Base-by-base conservation (phyloP, 2,888 invertebrate species). In the Yponomeuta cagnagella region DNA sequence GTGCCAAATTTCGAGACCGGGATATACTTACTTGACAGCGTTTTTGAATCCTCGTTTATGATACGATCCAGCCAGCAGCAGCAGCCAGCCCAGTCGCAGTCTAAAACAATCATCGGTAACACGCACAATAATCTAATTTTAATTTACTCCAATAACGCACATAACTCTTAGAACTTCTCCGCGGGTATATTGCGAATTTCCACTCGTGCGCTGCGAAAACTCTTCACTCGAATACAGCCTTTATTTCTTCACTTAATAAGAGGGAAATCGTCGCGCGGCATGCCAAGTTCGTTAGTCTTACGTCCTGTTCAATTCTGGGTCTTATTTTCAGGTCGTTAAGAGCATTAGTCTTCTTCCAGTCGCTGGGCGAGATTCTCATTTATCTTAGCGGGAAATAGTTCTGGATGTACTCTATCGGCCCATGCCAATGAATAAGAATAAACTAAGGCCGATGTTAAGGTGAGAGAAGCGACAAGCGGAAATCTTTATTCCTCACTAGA, bases 301-400 rank as follows among this genome's bases (percentile, higher is more conserved):
- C 5, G 52, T 58, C 4, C 12, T 15, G 52, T 58, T 58, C 52
- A 15, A 58, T 58, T 58, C 15, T 12, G 52, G 15, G 52, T 15
- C 52, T 15, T 58, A 58, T 15, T 58, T 58, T 58, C 52, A 58
- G 12, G 52, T 12, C 15, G 52, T 58, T 58, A 58, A 12, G 52
- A 58, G 12, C 52, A 58, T 58, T 58, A 15, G 52, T 58, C 4
- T 15, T 58, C 5, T 33, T 69, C 48, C 70, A 63, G 70, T 37
- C 33, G 69, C 73, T 23, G 43, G 73, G 73, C 75, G 73, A 71
- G 74, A 76, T 74, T 72, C 74, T 71, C 72, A 75, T 77, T 77
- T 74, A 76, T 76, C 77, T 76, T 71, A 15, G 68, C 58, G 75
- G 73, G 69, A 71, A 76, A 77, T 74, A 76, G 74, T 76, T 77